Conservation (phyloP, 2,113 vertebrate genomes). For the Mesocricetus auratus region DNA sequence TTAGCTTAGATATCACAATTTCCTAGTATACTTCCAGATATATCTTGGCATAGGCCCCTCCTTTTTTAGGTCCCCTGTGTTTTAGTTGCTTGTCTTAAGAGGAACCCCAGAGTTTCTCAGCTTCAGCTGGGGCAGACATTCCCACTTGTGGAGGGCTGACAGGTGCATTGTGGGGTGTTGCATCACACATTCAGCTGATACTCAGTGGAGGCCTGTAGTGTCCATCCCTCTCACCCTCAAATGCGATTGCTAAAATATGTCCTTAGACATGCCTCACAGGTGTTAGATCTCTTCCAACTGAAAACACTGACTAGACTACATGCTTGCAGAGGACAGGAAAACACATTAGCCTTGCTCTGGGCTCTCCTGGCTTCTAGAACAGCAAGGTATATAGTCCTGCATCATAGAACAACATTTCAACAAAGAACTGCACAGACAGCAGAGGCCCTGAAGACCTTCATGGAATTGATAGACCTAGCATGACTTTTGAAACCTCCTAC, state of each 20-base stretch:
- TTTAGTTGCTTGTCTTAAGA: not conserved
- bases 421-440: too few species aligned
- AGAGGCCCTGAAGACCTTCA: not conserved
- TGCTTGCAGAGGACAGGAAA: not conserved
- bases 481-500: not conserved
- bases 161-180: accelerated
- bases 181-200: not conserved
- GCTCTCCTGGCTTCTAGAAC: not conserved
- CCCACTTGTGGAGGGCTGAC: not conserved
- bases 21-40: not conserved
- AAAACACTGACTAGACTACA: not conserved
- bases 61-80: not conserved
- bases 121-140: not conserved
- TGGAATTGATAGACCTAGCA: not conserved
- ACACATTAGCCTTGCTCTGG: not conserved
- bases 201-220: too few species aligned
- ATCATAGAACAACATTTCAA: not conserved
- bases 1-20: not conserved
- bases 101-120: not conserved
- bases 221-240: too few species aligned
- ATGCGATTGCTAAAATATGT: not conserved
- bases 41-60: not conserved
- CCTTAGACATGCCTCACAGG: not conserved
- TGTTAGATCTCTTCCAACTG: not conserved
- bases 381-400: not conserved